These are phyloP conservation scores for Pogona vitticeps DNA, from an alignment of 2,113 vertebrate genomes.

Conservation along the genomic window DNA sequence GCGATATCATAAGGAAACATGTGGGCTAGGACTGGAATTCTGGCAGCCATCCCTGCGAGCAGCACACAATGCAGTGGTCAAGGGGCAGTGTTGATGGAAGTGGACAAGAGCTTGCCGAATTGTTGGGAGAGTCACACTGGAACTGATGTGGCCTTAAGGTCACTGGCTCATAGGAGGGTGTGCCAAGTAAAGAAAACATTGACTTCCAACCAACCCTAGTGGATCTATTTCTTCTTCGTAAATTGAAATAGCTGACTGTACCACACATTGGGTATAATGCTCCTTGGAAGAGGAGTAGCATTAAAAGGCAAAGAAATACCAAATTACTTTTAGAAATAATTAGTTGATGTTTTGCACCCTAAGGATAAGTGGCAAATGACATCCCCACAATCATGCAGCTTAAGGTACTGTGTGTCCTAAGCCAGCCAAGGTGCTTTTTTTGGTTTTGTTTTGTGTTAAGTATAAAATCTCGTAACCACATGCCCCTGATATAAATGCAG, in stretches of 20 bases:
- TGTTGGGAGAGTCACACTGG: not conserved
- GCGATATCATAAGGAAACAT: not conserved
- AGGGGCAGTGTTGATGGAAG: not conserved
- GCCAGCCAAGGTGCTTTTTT: too few species aligned
- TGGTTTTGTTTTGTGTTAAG: too few species aligned
- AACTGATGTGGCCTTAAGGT: not conserved
- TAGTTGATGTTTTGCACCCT: not conserved
- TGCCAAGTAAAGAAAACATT: not conserved
- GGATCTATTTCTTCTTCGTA: not conserved
- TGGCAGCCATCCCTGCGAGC: not conserved
- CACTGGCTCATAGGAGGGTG: not conserved
- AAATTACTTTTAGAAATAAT: not conserved
- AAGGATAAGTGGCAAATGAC: too few species aligned
- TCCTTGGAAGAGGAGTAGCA: too few species aligned
- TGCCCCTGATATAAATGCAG: too few species aligned
- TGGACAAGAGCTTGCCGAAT: too few species aligned
- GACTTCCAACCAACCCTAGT: not conserved
- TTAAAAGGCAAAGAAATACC: slow-evolving; percentile 17
- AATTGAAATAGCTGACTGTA: not conserved
- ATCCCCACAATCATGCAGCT: too few species aligned
- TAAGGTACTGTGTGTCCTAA: too few species aligned
- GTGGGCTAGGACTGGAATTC: not conserved
- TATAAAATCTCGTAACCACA: too few species aligned
- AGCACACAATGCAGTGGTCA: not conserved
- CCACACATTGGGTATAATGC: not conserved